Evolutionary conservation across 2,888 invertebrate genomes (phyloP).

Genomic region (Mythimna ferrago): DNA sequence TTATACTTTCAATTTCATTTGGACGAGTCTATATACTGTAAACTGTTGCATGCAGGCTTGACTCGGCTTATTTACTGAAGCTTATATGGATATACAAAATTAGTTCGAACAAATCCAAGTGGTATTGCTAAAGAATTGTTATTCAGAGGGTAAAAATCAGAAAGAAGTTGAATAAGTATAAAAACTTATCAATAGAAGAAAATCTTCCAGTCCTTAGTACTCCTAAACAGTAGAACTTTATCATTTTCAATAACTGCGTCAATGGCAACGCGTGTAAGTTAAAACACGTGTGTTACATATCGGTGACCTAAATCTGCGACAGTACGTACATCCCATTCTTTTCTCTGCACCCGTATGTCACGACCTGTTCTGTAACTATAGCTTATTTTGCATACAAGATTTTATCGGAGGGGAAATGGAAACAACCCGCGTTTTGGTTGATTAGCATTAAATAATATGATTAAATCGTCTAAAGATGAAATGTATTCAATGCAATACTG

Average conservation of each 20-base stretch:
- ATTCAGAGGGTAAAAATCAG: background rate
- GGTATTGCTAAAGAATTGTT: background rate
- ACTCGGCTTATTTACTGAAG: background rate
- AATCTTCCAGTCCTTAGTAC: background rate
- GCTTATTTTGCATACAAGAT: constrained; percentile 59
- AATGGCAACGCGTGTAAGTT: constrained; percentile 19
- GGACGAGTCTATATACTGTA: background rate
- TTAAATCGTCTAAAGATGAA: background rate
- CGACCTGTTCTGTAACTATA: constrained; percentile 54
- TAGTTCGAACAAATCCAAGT: background rate
- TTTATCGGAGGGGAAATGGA: constrained; percentile 45
- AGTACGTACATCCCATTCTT: constrained; percentile 59
- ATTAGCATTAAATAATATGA: background rate
- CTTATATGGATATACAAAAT: background rate
- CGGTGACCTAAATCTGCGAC: constrained; percentile 71
- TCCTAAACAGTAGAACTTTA: background rate
- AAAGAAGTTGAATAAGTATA: background rate
- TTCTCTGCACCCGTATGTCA: constrained; percentile 67
- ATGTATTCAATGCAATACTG: background rate
- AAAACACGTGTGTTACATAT: constrained; percentile 67
- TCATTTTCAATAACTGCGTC: constrained; percentile 12
- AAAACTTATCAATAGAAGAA: background rate
- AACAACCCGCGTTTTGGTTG: background rate
- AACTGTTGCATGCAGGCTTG: background rate
- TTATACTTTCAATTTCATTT: constrained; percentile 1